Evolutionary conservation across 2,797 vertebrate genomes (phyloP).

Genomic region (Coregonus suidteri): DNA sequence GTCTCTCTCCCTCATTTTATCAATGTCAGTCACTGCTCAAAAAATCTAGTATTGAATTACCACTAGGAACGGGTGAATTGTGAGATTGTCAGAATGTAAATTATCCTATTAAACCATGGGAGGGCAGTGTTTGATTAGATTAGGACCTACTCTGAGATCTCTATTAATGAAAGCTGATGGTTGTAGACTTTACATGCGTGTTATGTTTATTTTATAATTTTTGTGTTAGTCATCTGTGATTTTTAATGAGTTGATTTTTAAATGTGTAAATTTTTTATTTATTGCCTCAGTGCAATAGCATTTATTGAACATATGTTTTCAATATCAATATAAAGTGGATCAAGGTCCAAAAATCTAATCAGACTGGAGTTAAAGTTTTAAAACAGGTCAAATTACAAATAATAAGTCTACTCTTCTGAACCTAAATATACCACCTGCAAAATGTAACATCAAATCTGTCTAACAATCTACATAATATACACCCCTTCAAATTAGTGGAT

Average conservation of each 20-base stretch:
- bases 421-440: not conserved
- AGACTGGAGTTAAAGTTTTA: not conserved
- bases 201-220: not conserved
- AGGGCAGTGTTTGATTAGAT: conserved; percentile 73
- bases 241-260: not conserved
- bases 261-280: conserved; percentile 6
- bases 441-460: not conserved
- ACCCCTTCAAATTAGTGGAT: too few species aligned
- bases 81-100: conserved; percentile 50
- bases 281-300: conserved; percentile 1
- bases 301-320: conserved; percentile 1
- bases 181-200: not conserved
- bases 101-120: conserved; percentile 62
- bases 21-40: conserved; percentile 16
- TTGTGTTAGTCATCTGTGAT: not conserved
- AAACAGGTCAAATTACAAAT: not conserved
- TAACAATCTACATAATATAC: too few species aligned
- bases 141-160: conserved; percentile 24
- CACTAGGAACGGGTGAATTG: conserved; percentile 15
- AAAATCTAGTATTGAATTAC: conserved; percentile 43
- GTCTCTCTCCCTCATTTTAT: conserved; percentile 1
- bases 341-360: conserved; percentile 1
- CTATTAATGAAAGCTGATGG: conserved; percentile 1
- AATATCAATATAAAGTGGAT: conserved; percentile 10
- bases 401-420: not conserved